A percentile compares a stretch with the other conserved stretches of the same genome.
Evolutionary conservation across 2,113 vertebrate genomes (phyloP).

Genomic region (Pao palembangensis): DNA sequence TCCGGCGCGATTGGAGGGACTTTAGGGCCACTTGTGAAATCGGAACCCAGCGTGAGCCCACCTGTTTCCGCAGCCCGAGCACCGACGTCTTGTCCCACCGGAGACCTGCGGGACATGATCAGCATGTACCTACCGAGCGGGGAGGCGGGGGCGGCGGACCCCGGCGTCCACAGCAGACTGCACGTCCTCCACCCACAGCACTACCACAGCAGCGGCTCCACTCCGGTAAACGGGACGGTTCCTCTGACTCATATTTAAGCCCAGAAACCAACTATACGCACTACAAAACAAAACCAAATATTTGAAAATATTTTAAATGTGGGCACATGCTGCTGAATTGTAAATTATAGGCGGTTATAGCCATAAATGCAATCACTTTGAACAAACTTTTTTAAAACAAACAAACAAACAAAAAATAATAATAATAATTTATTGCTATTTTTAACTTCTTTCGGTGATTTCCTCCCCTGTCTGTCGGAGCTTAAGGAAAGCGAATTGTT

Average conservation of each 20-base stretch:
- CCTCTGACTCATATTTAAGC: slow-evolving; percentile 93
- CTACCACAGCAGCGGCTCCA: slow-evolving; percentile 86
- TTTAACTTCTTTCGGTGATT: slow-evolving; percentile 18
- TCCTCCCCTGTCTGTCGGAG: slow-evolving; percentile 53
- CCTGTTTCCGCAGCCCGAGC: slow-evolving; percentile 82
- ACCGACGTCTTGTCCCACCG: slow-evolving; percentile 83
- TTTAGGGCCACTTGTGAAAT: slow-evolving; percentile 88
- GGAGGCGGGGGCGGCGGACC: slow-evolving; percentile 79
- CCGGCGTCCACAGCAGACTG: slow-evolving; percentile 87
- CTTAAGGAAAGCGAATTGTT: slow-evolving; percentile 37
- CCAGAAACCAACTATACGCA: slow-evolving; percentile 29
- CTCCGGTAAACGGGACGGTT: slow-evolving; percentile 90
- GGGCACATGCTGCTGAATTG: slow-evolving; percentile 76
- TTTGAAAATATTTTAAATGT: slow-evolving; percentile 63
- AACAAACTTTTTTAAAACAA: slow-evolving; percentile 66
- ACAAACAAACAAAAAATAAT: neutral
- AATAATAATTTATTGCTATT: slow-evolving; percentile 20
- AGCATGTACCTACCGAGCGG: slow-evolving; percentile 91
- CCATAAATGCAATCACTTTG: slow-evolving; percentile 69
- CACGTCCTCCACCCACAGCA: slow-evolving; percentile 89
- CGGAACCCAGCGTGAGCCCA: slow-evolving; percentile 91
- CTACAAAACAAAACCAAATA: slow-evolving; percentile 70
- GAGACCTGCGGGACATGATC: slow-evolving; percentile 98
- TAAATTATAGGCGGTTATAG: slow-evolving; percentile 76
- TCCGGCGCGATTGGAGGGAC: slow-evolving; percentile 82